A percentile compares a stretch with the other conserved stretches of the same genome.
Conservation (phyloP, 1,140 invertebrate species). For the Drosophila mauritiana region DNA sequence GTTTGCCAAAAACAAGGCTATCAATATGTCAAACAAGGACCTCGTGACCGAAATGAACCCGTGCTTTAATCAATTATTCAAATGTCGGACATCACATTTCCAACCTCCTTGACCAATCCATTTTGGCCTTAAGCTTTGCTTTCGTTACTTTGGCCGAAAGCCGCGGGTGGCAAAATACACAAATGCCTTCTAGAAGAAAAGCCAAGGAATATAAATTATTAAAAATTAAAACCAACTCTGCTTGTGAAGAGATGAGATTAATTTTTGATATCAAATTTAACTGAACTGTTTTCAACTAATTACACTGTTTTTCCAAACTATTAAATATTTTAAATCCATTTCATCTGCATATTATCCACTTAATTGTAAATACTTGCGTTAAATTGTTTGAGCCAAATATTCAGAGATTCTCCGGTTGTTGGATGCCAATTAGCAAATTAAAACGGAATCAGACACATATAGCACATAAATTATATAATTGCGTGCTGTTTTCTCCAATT, state of each 20-base stretch:
- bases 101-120: background rate
- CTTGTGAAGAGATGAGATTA: too few relatives aligned
- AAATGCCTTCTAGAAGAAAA: background rate
- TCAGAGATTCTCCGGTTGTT: background rate
- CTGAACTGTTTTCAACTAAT: too few relatives aligned
- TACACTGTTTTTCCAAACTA: background rate
- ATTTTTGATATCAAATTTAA: too few relatives aligned
- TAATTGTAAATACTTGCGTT: background rate
- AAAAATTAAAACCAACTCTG: background rate
- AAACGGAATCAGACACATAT: slow-evolving; percentile 29
- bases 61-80: slow-evolving; percentile 10
- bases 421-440: slow-evolving; percentile 34
- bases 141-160: background rate
- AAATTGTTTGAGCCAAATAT: background rate
- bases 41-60: slow-evolving; percentile 4
- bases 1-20: slow-evolving; percentile 45
- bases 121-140: background rate
- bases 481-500: slow-evolving; percentile 9
- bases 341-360: background rate
- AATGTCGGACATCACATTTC: background rate
- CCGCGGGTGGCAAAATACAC: background rate
- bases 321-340: background rate
- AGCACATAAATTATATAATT: slow-evolving; percentile 49
- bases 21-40: slow-evolving; percentile 25
- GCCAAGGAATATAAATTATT: background rate